phyloP scores from a whole-genome alignment of 2,113 vertebrate species.

The Naja naja region DNA sequence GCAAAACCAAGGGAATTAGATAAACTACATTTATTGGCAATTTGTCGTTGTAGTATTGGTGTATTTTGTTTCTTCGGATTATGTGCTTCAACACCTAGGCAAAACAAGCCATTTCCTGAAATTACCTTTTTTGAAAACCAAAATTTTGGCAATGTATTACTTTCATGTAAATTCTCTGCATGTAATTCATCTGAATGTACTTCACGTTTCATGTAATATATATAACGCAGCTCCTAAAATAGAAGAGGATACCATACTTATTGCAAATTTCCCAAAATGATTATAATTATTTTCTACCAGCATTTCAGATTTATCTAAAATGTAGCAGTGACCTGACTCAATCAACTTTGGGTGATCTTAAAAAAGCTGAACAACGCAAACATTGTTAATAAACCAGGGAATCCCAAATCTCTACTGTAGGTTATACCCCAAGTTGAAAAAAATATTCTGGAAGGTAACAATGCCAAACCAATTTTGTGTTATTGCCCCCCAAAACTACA shows the following conservation, averaged over 20 bases:
- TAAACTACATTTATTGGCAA: conserved; percentile 17
- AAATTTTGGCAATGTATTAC: conserved; percentile 18
- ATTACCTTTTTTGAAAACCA: conserved; percentile 15
- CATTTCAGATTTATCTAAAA: not conserved
- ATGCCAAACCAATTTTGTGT: not conserved
- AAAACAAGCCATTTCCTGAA: conserved; percentile 10
- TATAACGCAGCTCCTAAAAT: conserved; percentile 62
- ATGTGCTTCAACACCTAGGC: conserved; percentile 27
- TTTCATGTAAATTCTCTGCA: conserved; percentile 37
- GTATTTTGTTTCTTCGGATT: conserved; percentile 10
- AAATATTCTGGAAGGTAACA: not conserved
- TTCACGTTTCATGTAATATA: conserved; percentile 50
- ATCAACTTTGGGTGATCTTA: not conserved
- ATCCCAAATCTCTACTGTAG: not conserved
- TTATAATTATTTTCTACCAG: not conserved
- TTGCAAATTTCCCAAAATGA: not conserved
- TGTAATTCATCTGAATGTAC: conserved; percentile 29
- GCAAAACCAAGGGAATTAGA: conserved; percentile 1
- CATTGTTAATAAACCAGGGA: not conserved
- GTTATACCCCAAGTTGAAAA: not conserved
- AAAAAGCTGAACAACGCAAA: not conserved
- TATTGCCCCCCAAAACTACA: not conserved
- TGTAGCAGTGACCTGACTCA: not conserved
- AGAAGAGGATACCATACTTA: conserved; percentile 7
- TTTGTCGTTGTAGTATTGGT: not conserved